These are phyloP conservation scores for Gallinago nigripennis DNA, from an alignment of 2,797 vertebrate species.

Conservation along the genomic window DNA sequence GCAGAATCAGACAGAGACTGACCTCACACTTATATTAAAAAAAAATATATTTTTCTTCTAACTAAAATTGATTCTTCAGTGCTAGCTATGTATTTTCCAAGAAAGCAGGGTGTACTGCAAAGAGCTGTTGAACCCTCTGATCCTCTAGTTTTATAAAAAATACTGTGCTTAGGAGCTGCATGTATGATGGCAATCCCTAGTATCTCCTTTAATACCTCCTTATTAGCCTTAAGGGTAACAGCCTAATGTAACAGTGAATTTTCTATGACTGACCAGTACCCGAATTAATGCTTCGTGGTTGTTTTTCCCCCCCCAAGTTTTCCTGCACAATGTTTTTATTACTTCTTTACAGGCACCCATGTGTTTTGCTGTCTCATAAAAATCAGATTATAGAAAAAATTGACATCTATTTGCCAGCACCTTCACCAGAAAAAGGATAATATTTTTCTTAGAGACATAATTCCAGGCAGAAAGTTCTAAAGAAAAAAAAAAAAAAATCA, in stretches of 20 bases:
- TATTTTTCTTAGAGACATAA: not conserved
- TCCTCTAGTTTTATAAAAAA: not conserved
- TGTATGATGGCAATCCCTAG: rapidly evolving
- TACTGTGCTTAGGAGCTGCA: not conserved
- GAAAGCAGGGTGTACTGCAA: not conserved
- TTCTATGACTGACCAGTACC: not conserved
- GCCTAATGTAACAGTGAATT: not conserved
- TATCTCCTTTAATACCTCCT: not conserved
- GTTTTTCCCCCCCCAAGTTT: not conserved
- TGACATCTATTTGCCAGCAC: not conserved
- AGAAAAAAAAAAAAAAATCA: not conserved
- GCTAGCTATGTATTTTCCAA: not conserved
- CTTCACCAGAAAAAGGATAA: not conserved
- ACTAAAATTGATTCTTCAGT: not conserved
- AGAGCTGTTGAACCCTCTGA: not conserved
- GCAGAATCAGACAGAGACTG: not conserved
- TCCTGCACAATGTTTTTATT: not conserved
- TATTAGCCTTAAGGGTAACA: not conserved
- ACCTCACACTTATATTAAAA: not conserved
- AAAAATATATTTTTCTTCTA: not conserved
- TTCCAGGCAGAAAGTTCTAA: not conserved
- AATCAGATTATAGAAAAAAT: not conserved
- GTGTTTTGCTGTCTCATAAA: not conserved
- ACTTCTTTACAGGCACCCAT: not conserved
- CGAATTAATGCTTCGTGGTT: not conserved